These are phyloP conservation scores for Lagorchestes hirsutus DNA, from an alignment of 2,797 vertebrate species.

Conservation along the genomic window DNA sequence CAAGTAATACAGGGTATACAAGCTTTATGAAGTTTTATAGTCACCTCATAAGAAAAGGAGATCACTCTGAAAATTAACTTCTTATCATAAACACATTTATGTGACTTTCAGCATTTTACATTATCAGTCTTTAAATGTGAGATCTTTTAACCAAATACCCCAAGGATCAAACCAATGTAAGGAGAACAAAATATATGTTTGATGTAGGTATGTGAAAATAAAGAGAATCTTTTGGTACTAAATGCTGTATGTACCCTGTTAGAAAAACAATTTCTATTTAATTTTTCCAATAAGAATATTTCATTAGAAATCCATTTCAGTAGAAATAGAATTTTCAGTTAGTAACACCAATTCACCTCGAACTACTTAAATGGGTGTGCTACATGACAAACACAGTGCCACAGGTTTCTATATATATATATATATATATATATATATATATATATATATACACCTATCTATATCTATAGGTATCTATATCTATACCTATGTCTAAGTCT, in stretches of 20 bases:
- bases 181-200: conserved; percentile 65
- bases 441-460: not conserved
- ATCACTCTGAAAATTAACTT: conserved; percentile 77
- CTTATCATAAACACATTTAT: conserved; percentile 69
- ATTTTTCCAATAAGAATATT: conserved; percentile 47
- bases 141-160: conserved; percentile 60
- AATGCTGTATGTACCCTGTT: conserved; percentile 28
- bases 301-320: conserved; percentile 44
- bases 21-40: conserved; percentile 71
- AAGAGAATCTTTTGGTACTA: conserved; percentile 46
- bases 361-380: not conserved
- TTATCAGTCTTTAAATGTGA: conserved; percentile 75
- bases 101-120: conserved; percentile 76
- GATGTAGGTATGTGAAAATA: conserved; percentile 62
- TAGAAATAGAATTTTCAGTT: conserved; percentile 44
- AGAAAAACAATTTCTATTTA: conserved; percentile 40
- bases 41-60: conserved; percentile 74
- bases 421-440: not conserved
- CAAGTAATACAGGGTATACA: conserved; percentile 76
- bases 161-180: conserved; percentile 60
- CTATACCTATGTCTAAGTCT: too few relatives aligned
- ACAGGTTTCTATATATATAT: not conserved
- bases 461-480: too few relatives aligned
- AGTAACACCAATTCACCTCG: conserved; percentile 20
- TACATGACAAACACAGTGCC: not conserved